Percentiles rank a stretch among this genome's conserved stretches.
These are phyloP conservation scores for Euphydryas editha DNA, from an alignment of 2,888 invertebrate genomes.

Conservation along the genomic window DNA sequence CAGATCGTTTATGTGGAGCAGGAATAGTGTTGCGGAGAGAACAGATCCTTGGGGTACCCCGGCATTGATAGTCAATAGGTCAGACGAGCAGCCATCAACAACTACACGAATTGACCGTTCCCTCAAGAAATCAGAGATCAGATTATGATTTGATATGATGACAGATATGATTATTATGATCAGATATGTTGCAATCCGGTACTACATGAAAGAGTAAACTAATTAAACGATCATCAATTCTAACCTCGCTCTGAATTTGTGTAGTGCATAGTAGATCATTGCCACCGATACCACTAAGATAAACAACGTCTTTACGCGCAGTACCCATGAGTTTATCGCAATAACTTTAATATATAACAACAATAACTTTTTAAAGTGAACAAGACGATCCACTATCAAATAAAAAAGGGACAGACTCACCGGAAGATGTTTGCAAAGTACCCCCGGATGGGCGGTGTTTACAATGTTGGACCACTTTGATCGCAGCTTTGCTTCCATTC, in stretches of 20 bases:
- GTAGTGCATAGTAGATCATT: conserved; percentile 20
- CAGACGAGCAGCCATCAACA: too few species aligned
- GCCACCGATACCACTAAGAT: conserved; percentile 18
- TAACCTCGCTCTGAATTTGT: background rate
- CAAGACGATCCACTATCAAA: conserved; percentile 45
- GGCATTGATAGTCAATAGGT: too few species aligned
- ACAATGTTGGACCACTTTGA: conserved; percentile 23
- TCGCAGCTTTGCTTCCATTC: background rate
- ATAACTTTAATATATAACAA: too few species aligned
- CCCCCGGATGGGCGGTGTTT: conserved; percentile 28
- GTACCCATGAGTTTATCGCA: conserved; percentile 34
- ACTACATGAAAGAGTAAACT: background rate
- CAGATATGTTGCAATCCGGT: background rate
- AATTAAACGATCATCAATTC: background rate
- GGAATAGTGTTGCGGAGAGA: too few species aligned
- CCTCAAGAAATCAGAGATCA: too few species aligned
- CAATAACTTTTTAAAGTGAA: conserved; percentile 42
- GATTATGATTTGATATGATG: too few species aligned
- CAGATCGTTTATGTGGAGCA: too few species aligned
- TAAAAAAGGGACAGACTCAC: conserved; percentile 39
- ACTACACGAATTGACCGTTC: too few species aligned
- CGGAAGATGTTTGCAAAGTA: conserved; percentile 33
- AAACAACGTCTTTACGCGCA: conserved; percentile 34
- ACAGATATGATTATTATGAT: too few species aligned
- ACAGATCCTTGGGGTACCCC: too few species aligned